Evolutionary conservation across 1,140 invertebrate genomes (phyloP), one percentile per base, ranked within the genome.

Genomic region (Batillaria attramentaria): DNA sequence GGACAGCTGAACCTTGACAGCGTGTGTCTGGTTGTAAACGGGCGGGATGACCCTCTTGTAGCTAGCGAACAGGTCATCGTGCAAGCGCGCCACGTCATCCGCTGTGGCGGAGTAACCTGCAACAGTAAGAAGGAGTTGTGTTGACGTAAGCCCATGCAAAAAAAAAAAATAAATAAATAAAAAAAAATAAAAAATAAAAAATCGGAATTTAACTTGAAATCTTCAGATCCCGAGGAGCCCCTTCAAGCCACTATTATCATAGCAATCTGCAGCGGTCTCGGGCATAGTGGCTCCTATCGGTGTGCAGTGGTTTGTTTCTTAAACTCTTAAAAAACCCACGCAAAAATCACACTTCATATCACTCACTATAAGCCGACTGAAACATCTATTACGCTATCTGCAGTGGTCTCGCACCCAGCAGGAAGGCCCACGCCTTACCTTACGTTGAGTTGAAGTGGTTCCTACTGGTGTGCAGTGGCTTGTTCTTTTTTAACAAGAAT

Each of bases 41-140:
- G 85, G 85, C 20, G 84, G 79, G 50, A 86, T 83, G 37, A 80
- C 82, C 37, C 82, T 77, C 65, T 74, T 81, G 78, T 86, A 86
- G 72, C 82, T 80, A 46, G 50, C 74, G 70, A 86, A 86, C 46
- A 86, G 62, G 39, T 81, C 76, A 24, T 78, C 79, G 68, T 85
- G 85, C 1, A 85, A 66, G 18, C 73, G 73, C 0, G 79, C 78
- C 28, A 84, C 83, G 50, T 87, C 84, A 33, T 83, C 79, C 39
- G 80, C 80, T 2, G 80, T 79, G 10, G 84, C 83, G 20, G 77
- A 79, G 65, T 81, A 80, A 24, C 79, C 82, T 83, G 77, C n/a
- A 78, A 72, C 24, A 68, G 35, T 66, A n/a, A 13, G 33, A 46
- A n/a, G 1, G 8, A n/a, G 3, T 3, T n/a, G 41, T 2, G 24